A percentile compares a stretch with the other conserved stretches of the same genome.
Evolutionary conservation across 2,113 vertebrate genomes (phyloP).

Genomic region (Tetrao urogallus): DNA sequence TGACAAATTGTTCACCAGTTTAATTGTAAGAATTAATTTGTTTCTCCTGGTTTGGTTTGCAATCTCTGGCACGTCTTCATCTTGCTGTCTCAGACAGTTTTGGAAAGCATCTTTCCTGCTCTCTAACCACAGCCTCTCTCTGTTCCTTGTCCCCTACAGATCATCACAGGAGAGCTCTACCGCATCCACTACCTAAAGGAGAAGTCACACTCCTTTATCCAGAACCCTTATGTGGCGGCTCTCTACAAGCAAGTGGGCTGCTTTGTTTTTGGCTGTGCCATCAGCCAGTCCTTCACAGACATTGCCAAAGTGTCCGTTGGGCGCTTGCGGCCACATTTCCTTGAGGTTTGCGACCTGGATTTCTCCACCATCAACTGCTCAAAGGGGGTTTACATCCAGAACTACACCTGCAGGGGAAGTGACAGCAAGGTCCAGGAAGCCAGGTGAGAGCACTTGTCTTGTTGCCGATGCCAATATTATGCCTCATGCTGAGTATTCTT

Average conservation of each 20-base stretch:
- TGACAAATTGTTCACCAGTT: background rate
- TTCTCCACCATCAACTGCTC: slow-evolving; percentile 89
- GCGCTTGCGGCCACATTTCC: slow-evolving; percentile 94
- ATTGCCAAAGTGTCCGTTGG: slow-evolving; percentile 99
- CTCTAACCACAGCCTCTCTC: background rate
- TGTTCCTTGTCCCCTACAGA: slow-evolving; percentile 69
- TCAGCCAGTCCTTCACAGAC: slow-evolving; percentile 99
- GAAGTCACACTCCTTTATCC: slow-evolving; percentile 89
- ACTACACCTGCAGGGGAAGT: slow-evolving; percentile 84
- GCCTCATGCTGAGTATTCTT: accelerated
- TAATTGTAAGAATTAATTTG: background rate
- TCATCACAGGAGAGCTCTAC: slow-evolving; percentile 95
- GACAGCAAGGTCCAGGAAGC: slow-evolving; percentile 91
- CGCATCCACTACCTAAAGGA: slow-evolving; percentile 93
- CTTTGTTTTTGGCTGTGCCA: slow-evolving; percentile 94
- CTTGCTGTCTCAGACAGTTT: background rate
- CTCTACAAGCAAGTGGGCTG: slow-evolving; percentile 97
- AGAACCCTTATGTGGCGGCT: slow-evolving; percentile 92
- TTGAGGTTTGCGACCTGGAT: slow-evolving; percentile 87
- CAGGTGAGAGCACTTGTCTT: slow-evolving; percentile 77
- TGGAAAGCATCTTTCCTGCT: background rate
- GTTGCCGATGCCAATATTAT: accelerated
- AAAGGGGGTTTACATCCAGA: slow-evolving; percentile 87
- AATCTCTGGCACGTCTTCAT: background rate
- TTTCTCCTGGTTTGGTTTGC: background rate